Evolutionary conservation across 2,797 vertebrate species (phyloP).

Genomic region (Lithobates pipiens): DNA sequence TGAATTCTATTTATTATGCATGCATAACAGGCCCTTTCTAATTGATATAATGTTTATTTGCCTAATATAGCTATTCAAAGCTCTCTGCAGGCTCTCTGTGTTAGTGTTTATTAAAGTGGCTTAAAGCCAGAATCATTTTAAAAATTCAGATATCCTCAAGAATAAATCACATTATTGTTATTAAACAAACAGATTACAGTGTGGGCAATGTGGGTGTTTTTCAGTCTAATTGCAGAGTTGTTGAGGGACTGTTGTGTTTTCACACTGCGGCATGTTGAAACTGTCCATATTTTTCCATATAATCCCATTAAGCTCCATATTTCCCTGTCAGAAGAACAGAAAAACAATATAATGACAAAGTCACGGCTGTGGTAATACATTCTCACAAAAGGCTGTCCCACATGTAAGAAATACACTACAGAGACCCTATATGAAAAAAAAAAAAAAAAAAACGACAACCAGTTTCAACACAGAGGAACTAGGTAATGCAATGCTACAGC

Average conservation of each 20-base stretch:
- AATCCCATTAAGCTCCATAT: slow-evolving; percentile 29
- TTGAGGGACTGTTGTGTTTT: slow-evolving; percentile 1
- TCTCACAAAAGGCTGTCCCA: not conserved
- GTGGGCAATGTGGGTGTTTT: slow-evolving; percentile 51
- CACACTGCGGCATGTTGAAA: not conserved
- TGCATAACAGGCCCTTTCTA: slow-evolving; percentile 41
- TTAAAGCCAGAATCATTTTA: slow-evolving; percentile 51
- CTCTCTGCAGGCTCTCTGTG: slow-evolving; percentile 29
- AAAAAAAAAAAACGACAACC: not conserved
- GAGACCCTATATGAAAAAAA: not conserved
- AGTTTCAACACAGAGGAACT: not conserved
- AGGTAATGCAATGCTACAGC: not conserved
- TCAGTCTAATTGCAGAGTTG: slow-evolving; percentile 13
- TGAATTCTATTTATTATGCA: slow-evolving; percentile 5
- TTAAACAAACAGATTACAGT: slow-evolving; percentile 57
- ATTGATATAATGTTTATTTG: slow-evolving; percentile 55
- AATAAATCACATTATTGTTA: slow-evolving; percentile 56
- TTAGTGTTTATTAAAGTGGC: slow-evolving; percentile 26
- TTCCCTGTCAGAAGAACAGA: slow-evolving; percentile 16
- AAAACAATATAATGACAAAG: slow-evolving; percentile 34
- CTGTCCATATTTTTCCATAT: slow-evolving; percentile 30
- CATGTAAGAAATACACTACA: not conserved
- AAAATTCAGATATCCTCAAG: slow-evolving; percentile 53
- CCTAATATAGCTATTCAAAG: slow-evolving; percentile 56
- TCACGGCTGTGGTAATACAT: not conserved